phyloP scores from a whole-genome alignment of 2,113 vertebrate species.

The Pterocles burchelli region DNA sequence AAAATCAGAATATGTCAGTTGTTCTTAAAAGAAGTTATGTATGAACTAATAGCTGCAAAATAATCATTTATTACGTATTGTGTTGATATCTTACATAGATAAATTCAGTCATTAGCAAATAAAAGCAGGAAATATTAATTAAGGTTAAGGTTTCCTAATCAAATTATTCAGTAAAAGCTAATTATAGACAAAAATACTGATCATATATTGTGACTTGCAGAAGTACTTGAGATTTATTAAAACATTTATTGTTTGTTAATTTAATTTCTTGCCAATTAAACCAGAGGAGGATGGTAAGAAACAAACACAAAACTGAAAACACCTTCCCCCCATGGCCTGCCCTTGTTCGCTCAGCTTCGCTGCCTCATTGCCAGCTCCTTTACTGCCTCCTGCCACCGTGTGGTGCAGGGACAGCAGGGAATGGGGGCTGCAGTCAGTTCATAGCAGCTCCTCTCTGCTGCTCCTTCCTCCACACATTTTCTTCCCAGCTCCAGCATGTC shows the following conservation, averaged over 20 bases:
- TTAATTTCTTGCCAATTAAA: background rate
- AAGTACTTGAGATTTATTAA: background rate
- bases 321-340: rapidly evolving
- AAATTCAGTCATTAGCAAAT: background rate
- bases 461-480: background rate
- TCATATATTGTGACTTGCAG: background rate
- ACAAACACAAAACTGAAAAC: background rate
- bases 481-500: rapidly evolving
- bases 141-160: background rate
- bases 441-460: background rate
- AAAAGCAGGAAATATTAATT: background rate
- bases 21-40: background rate
- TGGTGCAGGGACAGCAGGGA: background rate
- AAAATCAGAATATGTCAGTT: background rate
- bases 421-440: background rate
- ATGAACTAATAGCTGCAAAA: background rate
- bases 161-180: background rate
- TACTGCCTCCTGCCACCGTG: rapidly evolving
- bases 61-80: background rate
- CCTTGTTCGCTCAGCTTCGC: background rate
- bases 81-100: background rate
- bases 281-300: background rate
- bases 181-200: background rate
- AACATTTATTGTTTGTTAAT: background rate
- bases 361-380: background rate